Evolutionary conservation across 2,113 vertebrate genomes (phyloP), one percentile per base, ranked within the genome.

Genomic region (Cyanoramphus novaezelandiae): DNA sequence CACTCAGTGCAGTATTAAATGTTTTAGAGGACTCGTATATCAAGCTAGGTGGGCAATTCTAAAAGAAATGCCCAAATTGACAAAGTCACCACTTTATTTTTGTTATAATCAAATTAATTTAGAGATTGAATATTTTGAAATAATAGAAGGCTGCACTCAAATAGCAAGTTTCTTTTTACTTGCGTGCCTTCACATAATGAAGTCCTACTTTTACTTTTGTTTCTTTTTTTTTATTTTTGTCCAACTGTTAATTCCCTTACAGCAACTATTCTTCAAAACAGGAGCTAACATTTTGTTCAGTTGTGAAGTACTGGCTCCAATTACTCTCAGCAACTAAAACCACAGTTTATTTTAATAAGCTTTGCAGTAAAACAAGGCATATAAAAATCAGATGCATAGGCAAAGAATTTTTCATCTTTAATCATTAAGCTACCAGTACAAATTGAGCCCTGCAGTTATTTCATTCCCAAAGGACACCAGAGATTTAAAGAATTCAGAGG

Each of bases 401-500:
- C 97, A 98, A 98, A 98, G 96, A 96, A 97, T 98, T 98, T 98
- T 98, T 97, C 98, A 98, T 98, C 97, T 98, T 98, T 98, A 98
- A 98, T 98, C 98, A 98, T 98, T 98, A 98, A 98, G 97, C 98
- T 98, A 97, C 98, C 98, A 97, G 96, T 98, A 98, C 98, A 98
- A 98, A 98, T 98, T 98, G 98, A 98, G 98, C 97, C 97, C 97
- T 97, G 97, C 97, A 98, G 98, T 98, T 98, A 98, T 98, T 98
- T 97, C 93, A 90, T 93, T 98, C 98, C 98, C 98, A 97, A 97
- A 97, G 98, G 98, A 98, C 93, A 97, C 88, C 60, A 97, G 97
- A 97, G 97, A 97, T 97, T 98, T 98, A 98, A 98, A 98, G 97
- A 98, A 98, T 98, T 97, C 98, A 97, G 83, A 92, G 97, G 98